Evolutionary conservation across 2,888 invertebrate genomes (phyloP), one percentile per base, ranked within the genome.

Genomic region (Drosophila mimetica): DNA sequence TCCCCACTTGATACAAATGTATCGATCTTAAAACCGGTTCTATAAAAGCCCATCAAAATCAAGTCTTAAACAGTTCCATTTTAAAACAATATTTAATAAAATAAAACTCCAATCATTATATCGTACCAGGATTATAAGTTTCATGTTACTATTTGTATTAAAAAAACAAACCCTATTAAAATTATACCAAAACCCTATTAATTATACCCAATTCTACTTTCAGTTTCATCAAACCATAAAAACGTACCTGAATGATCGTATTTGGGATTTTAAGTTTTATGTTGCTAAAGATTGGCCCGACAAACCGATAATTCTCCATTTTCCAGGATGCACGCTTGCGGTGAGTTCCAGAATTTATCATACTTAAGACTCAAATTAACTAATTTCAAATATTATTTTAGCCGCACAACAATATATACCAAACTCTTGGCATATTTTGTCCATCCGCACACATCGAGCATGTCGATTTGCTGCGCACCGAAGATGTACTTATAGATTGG

Each of bases 221-320:
- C 93, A 97, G 97, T 96, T 97, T 93, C 97, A 97, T 93, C 96
- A 97, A 93, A 97, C 97, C 91, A 94, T 97, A 92, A 94, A 95
- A 94, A 97, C 97, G 93, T 96, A 95, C 94, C 94, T 96, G 92
- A 95, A 95, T 93, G 96, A 97, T 93, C 95, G 95, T 90, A 96
- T 97, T 92, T 97, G 97, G 97, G 95, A 97, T 92, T 97, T 97
- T 93, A 94, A 96, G 93, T 97, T 97, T 94, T 97, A 97, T 94
- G 96, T 97, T 91, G 94, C 96, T 89, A 96, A 96, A 92, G 95
- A 94, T 92, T 97, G 97, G 97, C 97, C 97, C 60, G 95, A 96
- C 86, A 94, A 95, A 87, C 95, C 96, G 83, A 95, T 97, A 90
- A 95, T 96, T 90, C 93, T 96, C 88, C 97, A 97, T 92, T 97